A percentile compares a stretch with the other conserved stretches of the same genome.
phyloP scores from a whole-genome alignment of 2,888 invertebrate genomes.

The Perithous albicinctus region DNA sequence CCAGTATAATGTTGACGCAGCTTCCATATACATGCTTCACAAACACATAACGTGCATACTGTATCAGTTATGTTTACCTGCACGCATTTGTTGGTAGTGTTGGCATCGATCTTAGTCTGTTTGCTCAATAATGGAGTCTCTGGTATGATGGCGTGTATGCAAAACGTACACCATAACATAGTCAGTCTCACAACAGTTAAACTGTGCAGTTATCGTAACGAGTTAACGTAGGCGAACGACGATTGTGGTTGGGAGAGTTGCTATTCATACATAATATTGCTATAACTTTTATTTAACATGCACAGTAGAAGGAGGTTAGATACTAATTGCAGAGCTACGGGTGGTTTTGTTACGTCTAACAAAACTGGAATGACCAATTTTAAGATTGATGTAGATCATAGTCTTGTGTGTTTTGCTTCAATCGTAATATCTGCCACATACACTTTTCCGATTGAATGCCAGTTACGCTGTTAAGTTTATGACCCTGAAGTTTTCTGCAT shows the following conservation, averaged over 20 bases:
- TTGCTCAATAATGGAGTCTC: slow-evolving; percentile 9
- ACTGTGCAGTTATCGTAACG: background rate
- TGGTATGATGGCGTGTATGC: background rate
- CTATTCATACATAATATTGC: slow-evolving; percentile 1
- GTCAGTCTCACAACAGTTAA: background rate
- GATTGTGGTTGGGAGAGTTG: background rate
- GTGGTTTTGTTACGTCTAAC: background rate
- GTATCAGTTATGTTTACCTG: background rate
- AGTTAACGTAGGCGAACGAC: background rate
- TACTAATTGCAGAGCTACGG: background rate
- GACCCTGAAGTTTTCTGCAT: too few species aligned
- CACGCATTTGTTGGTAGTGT: background rate
- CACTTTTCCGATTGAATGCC: background rate
- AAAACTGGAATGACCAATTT: background rate
- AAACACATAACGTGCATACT: slow-evolving; percentile 9
- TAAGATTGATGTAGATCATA: background rate
- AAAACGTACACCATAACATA: background rate
- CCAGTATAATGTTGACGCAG: slow-evolving; percentile 4
- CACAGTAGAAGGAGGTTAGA: background rate
- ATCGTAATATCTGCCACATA: background rate
- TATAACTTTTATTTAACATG: background rate
- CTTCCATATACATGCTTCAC: background rate
- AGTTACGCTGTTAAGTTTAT: background rate
- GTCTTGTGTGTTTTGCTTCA: background rate
- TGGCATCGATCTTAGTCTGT: slow-evolving; percentile 9